phyloP scores from a whole-genome alignment of 92 coral and sea anemone species.

The Zoanthus sansibaricus region DNA sequence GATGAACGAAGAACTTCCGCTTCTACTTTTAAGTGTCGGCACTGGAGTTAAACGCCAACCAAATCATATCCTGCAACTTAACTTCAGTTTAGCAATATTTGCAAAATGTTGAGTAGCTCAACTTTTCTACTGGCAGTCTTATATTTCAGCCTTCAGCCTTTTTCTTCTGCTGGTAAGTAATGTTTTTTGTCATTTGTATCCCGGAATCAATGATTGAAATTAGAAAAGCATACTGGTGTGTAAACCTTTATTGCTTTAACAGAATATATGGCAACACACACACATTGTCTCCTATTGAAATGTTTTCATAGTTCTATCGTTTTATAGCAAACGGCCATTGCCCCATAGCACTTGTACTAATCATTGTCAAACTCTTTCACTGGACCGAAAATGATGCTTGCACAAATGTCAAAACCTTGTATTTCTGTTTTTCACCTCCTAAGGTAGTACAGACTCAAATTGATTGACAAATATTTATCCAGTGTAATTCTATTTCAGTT shows the following conservation, averaged over 20 bases:
- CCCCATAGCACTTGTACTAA: background rate
- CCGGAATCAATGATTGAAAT: background rate
- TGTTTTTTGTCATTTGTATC: background rate
- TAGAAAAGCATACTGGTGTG: background rate
- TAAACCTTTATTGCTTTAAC: background rate
- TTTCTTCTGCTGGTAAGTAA: background rate
- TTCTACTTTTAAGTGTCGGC: background rate
- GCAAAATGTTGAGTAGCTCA: background rate
- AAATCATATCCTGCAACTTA: background rate
- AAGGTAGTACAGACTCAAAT: background rate
- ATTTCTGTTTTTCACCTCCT: too few relatives aligned
- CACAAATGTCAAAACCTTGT: background rate
- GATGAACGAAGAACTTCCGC: background rate
- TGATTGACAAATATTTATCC: background rate
- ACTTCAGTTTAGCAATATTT: background rate
- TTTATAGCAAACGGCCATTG: background rate
- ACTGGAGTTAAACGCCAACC: background rate
- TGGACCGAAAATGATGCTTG: background rate
- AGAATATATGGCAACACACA: background rate
- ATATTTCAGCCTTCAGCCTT: background rate
- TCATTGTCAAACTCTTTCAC: background rate
- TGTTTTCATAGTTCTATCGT: background rate
- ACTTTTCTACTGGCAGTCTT: background rate
- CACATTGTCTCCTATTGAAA: background rate
- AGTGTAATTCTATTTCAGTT: background rate